Evolutionary conservation across 2,113 vertebrate species (phyloP).

Genomic region (Egretta garzetta): DNA sequence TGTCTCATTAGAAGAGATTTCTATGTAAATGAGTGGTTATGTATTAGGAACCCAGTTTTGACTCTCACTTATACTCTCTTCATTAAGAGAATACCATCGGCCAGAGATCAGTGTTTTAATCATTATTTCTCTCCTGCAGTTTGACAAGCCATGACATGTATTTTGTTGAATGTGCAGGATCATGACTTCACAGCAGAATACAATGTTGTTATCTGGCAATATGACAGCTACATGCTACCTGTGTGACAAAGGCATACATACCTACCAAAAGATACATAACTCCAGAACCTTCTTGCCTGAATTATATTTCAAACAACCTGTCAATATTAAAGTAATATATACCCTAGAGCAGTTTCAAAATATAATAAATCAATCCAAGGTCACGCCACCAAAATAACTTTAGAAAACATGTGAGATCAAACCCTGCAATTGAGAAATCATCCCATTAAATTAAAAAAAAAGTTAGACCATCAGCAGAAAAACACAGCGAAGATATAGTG

Average conservation of each 20-base stretch:
- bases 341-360: background rate
- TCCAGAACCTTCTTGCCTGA: background rate
- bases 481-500: background rate
- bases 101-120: background rate
- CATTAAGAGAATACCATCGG: background rate
- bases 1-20: background rate
- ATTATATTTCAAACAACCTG: background rate
- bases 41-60: background rate
- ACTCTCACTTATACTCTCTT: background rate
- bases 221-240: too few relatives aligned
- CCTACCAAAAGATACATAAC: accelerated
- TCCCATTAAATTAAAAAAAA: background rate
- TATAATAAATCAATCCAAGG: background rate
- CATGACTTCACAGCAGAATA: background rate
- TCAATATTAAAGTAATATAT: background rate
- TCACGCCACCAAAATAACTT: background rate
- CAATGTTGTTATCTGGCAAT: background rate
- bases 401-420: background rate
- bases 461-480: background rate
- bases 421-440: background rate
- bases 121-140: background rate
- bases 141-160: background rate
- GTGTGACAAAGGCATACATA: background rate
- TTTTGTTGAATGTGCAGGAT: background rate
- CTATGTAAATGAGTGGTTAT: background rate